These are phyloP conservation scores for Philaethria dido DNA, from an alignment of 2,888 invertebrate species.

Conservation along the genomic window DNA sequence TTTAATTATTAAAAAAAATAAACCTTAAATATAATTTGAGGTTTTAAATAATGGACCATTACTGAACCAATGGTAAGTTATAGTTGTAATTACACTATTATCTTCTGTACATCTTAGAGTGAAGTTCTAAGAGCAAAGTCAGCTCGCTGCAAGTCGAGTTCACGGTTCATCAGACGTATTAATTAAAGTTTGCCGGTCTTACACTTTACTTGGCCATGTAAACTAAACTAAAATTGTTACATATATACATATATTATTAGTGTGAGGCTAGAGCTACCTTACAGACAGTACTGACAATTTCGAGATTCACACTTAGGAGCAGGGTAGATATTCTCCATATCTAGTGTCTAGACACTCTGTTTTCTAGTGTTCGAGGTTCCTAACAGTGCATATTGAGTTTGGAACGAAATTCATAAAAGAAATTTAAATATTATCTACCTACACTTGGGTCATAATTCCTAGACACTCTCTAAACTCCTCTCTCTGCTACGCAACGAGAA, in stretches of 20 bases:
- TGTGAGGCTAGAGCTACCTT: no score
- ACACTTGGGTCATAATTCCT: no score
- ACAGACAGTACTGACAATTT: not conserved
- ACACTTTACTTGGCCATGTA: conserved; percentile 7
- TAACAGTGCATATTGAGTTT: no score
- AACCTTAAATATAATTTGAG: not conserved
- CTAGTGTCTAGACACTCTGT: no score
- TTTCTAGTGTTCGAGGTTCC: no score
- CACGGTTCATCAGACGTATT: conserved; percentile 25
- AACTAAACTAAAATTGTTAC: not conserved
- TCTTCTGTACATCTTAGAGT: conserved; percentile 17
- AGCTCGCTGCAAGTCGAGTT: conserved; percentile 21
- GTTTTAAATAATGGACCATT: not conserved
- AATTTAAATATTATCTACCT: no score
- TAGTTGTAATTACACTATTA: conserved; percentile 19
- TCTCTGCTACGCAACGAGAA: no score
- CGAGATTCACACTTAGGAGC: no score
- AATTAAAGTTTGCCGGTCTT: conserved; percentile 21
- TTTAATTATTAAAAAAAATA: no score
- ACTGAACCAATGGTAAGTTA: conserved; percentile 1
- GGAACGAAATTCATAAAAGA: no score
- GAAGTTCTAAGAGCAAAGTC: conserved; percentile 13
- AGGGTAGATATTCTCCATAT: no score
- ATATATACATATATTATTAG: not conserved
- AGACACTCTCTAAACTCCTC: no score